phyloP scores from a whole-genome alignment of 2,888 invertebrate species.

The Heliconius sara region DNA sequence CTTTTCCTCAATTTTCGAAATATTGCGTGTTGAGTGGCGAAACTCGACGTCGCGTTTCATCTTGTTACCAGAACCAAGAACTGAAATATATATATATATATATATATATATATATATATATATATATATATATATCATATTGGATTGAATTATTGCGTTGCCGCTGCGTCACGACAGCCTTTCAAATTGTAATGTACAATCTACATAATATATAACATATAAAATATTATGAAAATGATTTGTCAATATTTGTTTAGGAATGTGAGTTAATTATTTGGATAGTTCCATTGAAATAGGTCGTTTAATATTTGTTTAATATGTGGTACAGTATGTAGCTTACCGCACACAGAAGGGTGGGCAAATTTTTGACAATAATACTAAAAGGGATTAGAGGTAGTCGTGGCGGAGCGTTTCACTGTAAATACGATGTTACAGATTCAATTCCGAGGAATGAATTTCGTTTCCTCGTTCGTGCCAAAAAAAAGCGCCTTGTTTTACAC shows the following conservation, averaged over 20 bases:
- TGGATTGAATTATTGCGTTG: neutral
- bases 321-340: neutral
- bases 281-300: constrained; percentile 1
- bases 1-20: too few relatives aligned
- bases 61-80: neutral
- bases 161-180: neutral
- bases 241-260: neutral
- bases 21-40: too few relatives aligned
- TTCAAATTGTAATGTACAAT: neutral
- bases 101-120: too few relatives aligned
- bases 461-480: neutral
- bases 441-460: neutral
- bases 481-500: too few relatives aligned
- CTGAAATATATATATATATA: too few relatives aligned
- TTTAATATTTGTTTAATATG: neutral
- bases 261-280: neutral
- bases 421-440: too few relatives aligned
- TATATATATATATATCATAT: neutral
- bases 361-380: neutral
- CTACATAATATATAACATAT: neutral
- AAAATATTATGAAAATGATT: constrained; percentile 9
- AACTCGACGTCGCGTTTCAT: too few relatives aligned
- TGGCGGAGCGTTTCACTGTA: neutral
- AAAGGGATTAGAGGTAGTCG: neutral
- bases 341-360: neutral